Conservation (phyloP, 2,797 vertebrate genomes). For the Anguilla megastoma region DNA sequence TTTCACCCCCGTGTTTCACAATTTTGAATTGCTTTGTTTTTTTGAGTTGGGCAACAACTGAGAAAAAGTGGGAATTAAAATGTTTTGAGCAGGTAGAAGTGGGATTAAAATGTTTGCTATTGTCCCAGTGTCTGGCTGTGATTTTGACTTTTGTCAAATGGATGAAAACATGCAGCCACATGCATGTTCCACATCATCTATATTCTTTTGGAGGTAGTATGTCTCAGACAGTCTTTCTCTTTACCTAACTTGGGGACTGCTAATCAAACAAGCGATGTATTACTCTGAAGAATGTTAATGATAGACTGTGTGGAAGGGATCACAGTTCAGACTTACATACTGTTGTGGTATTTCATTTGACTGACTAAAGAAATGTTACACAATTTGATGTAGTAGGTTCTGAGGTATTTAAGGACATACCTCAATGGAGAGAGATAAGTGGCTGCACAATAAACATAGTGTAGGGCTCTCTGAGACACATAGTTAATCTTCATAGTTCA, state of each 20-base stretch:
- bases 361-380: not conserved
- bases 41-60: not conserved
- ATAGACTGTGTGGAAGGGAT: not conserved
- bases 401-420: not conserved
- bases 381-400: not conserved
- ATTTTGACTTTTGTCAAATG: not conserved
- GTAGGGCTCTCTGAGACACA: not conserved
- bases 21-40: not conserved
- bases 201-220: not conserved
- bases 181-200: not conserved
- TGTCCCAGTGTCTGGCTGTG: not conserved
- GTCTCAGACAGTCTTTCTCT: not conserved
- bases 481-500: not conserved
- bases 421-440: not conserved
- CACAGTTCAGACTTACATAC: not conserved
- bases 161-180: not conserved
- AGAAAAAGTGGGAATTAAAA: not conserved
- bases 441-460: not conserved
- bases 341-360: conserved; percentile 4
- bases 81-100: not conserved
- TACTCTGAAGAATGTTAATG: not conserved
- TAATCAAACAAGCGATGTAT: not conserved
- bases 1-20: not conserved
- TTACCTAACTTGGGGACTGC: not conserved
- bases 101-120: not conserved